These are phyloP conservation scores for Bicyclus anynana DNA, from an alignment of 1,140 invertebrate species.

Conservation along the genomic window DNA sequence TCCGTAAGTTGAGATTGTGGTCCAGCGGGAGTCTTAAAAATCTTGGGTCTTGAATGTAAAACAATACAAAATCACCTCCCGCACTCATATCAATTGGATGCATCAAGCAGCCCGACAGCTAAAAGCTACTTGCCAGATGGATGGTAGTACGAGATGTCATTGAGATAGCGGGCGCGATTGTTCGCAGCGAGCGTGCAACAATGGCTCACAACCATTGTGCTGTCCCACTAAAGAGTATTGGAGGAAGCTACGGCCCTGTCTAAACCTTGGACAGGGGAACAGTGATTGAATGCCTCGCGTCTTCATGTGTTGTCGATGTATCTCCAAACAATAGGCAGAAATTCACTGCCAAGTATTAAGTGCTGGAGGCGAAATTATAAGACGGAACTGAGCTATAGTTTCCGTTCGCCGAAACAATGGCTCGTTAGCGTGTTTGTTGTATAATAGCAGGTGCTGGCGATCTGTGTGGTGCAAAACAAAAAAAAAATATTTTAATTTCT, in stretches of 20 bases:
- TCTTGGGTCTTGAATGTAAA: neutral
- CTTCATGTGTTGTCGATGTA: slow-evolving; percentile 15
- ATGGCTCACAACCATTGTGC: slow-evolving; percentile 54
- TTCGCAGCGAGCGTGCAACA: slow-evolving; percentile 35
- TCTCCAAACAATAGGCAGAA: slow-evolving; percentile 18
- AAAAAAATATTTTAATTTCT: slow-evolving; percentile 36
- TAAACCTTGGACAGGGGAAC: slow-evolving; percentile 55
- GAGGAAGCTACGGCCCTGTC: slow-evolving; percentile 57
- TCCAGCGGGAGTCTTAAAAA: too few species aligned
- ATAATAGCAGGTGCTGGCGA: slow-evolving; percentile 44
- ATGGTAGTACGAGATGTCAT: slow-evolving; percentile 53
- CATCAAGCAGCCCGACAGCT: neutral
- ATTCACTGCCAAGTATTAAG: slow-evolving; percentile 34
- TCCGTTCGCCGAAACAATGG: slow-evolving; percentile 56
- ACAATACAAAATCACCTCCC: neutral
- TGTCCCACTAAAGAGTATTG: slow-evolving; percentile 56
- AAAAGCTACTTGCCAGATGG: slow-evolving; percentile 32
- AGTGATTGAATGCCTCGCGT: slow-evolving; percentile 42
- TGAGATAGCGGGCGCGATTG: slow-evolving; percentile 52
- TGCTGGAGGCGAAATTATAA: slow-evolving; percentile 22
- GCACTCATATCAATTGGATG: neutral
- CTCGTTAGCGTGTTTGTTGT: slow-evolving; percentile 51
- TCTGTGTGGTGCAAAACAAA: slow-evolving; percentile 25
- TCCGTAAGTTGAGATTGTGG: too few species aligned
- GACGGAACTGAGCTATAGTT: slow-evolving; percentile 55